Conservation (phyloP, 2,888 invertebrate species). For the Nomada fabriciana region DNA sequence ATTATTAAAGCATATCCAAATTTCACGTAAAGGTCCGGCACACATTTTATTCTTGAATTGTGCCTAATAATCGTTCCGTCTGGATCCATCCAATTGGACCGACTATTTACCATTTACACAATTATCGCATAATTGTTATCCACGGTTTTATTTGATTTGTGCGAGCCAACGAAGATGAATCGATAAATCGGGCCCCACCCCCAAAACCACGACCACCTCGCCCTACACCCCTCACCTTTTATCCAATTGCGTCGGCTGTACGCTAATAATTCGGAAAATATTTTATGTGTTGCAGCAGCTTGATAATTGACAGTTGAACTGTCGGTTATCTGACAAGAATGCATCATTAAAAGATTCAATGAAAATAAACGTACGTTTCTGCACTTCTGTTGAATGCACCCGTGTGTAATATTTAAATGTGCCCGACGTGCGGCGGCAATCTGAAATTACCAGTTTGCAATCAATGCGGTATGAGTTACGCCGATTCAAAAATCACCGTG, state of each 20-base stretch:
- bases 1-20: slow-evolving; percentile 9
- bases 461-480: slow-evolving; percentile 27
- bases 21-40: background rate
- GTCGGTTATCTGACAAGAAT: slow-evolving; percentile 54
- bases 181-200: slow-evolving; percentile 36
- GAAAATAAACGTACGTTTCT: slow-evolving; percentile 57
- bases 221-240: background rate
- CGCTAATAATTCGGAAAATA: slow-evolving; percentile 47
- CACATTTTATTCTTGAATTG: slow-evolving; percentile 26
- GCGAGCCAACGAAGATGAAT: slow-evolving; percentile 36
- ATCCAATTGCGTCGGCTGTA: slow-evolving; percentile 34
- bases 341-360: slow-evolving; percentile 63
- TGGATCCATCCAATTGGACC: slow-evolving; percentile 24
- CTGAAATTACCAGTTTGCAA: slow-evolving; percentile 35
- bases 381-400: slow-evolving; percentile 11
- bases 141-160: slow-evolving; percentile 50
- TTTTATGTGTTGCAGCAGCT: slow-evolving; percentile 38
- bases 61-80: slow-evolving; percentile 6
- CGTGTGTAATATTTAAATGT: slow-evolving; percentile 42
- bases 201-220: slow-evolving; percentile 24
- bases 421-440: background rate
- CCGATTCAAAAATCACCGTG: slow-evolving; percentile 22
- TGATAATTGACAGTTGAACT: slow-evolving; percentile 61
- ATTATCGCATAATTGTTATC: slow-evolving; percentile 49
- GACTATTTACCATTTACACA: slow-evolving; percentile 49